Conservation (phyloP, 2,113 vertebrate genomes). For the Eublepharis macularius region DNA sequence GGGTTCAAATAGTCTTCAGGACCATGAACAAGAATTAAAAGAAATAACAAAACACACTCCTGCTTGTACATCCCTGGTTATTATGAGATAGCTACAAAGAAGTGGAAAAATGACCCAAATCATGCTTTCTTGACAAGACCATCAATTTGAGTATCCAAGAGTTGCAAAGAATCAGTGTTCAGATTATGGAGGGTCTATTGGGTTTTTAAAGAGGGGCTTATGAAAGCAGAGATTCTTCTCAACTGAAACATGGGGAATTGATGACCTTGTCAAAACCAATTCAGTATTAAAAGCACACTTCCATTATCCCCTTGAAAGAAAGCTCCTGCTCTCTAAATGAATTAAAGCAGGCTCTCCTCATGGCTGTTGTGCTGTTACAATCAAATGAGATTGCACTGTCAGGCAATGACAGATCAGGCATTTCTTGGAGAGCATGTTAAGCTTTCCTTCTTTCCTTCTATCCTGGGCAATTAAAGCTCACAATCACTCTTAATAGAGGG, state of each 20-base stretch:
- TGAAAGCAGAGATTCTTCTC: constrained; percentile 13
- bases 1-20: too few species aligned
- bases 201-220: not conserved
- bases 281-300: not conserved
- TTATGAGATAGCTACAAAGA: not conserved
- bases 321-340: not conserved
- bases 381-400: constrained; percentile 6
- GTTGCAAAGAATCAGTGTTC: not conserved
- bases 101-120: not conserved
- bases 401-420: constrained; percentile 16
- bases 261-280: not conserved
- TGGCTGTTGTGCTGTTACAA: not conserved
- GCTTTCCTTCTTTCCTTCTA: not conserved
- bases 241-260: constrained; percentile 27
- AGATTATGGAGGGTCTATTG: not conserved
- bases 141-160: not conserved
- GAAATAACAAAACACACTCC: too few species aligned
- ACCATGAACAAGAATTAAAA: too few species aligned
- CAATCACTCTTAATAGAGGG: not conserved
- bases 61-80: too few species aligned
- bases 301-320: not conserved
- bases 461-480: not conserved
- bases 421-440: not conserved
- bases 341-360: not conserved
- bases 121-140: not conserved